Evolutionary conservation across 2,113 vertebrate species (phyloP).

Genomic region (Cairina moschata): DNA sequence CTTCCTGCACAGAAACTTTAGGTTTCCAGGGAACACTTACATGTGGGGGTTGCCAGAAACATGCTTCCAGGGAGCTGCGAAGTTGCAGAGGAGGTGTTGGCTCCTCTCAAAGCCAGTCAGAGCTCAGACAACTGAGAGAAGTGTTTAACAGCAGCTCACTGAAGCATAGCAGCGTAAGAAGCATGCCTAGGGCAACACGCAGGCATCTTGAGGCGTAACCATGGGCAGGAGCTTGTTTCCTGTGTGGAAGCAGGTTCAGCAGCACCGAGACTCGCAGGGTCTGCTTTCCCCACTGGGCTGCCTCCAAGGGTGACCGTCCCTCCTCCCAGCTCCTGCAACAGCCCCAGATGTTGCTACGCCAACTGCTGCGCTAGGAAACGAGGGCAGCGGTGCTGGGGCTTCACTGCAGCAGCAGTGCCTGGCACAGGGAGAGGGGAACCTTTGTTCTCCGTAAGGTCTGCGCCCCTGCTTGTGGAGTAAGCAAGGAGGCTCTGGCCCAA

Average conservation of each 20-base stretch:
- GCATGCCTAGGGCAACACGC: background rate
- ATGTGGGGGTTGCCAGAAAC: background rate
- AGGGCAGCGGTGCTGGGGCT: fast-evolving
- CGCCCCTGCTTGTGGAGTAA: background rate
- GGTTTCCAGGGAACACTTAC: fast-evolving
- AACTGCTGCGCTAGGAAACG: background rate
- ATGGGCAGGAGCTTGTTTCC: background rate
- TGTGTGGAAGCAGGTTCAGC: background rate
- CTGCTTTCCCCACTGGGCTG: too few relatives aligned
- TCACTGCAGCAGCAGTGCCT: background rate
- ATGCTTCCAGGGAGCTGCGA: background rate
- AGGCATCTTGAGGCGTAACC: background rate
- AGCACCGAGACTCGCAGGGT: background rate
- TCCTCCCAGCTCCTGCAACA: background rate
- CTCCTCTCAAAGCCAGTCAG: background rate
- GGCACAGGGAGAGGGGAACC: background rate
- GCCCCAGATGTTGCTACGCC: fast-evolving
- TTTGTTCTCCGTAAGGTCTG: background rate
- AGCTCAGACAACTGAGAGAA: fast-evolving
- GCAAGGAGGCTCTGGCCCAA: background rate
- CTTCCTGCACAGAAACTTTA: too few relatives aligned
- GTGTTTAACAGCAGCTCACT: background rate
- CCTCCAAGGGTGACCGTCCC: too few relatives aligned
- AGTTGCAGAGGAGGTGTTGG: background rate
- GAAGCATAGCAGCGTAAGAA: background rate